A percentile compares a stretch with the other conserved stretches of the same genome.
Conservation (phyloP, 2,888 invertebrate species). For the Cerceris ruficornis region DNA sequence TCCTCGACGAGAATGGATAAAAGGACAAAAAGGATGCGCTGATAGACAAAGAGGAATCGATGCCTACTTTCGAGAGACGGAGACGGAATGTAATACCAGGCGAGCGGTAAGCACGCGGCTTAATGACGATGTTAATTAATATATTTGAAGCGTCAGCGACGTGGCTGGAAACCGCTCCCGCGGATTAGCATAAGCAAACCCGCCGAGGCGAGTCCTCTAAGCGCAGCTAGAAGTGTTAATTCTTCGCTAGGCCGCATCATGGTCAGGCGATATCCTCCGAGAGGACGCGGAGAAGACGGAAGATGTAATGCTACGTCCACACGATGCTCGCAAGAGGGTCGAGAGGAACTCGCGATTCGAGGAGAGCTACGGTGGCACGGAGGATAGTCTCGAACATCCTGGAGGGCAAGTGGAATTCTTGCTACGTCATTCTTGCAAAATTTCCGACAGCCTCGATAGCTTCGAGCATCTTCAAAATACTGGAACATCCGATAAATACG, state of each 20-base stretch:
- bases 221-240: constrained; percentile 78
- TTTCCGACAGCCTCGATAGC: too few relatives aligned
- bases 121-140: constrained; percentile 81
- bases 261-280: constrained; percentile 35
- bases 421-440: too few relatives aligned
- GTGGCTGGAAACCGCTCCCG: constrained; percentile 61
- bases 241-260: constrained; percentile 68
- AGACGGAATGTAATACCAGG: constrained; percentile 41
- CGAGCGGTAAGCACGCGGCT: constrained; percentile 59
- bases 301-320: neutral
- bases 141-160: constrained; percentile 75
- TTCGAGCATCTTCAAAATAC: too few relatives aligned
- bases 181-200: constrained; percentile 80
- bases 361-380: too few relatives aligned
- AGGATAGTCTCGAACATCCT: too few relatives aligned
- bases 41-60: constrained; percentile 16
- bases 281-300: constrained; percentile 11
- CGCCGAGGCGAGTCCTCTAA: constrained; percentile 68
- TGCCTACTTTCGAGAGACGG: constrained; percentile 16
- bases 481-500: neutral
- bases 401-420: too few relatives aligned
- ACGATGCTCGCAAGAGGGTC: neutral
- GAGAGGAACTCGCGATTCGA: too few relatives aligned
- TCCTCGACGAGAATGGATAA: constrained; percentile 7
- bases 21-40: neutral